These are phyloP conservation scores for Peromyscus californicus DNA, from an alignment of 2,113 vertebrate species.

Conservation along the genomic window DNA sequence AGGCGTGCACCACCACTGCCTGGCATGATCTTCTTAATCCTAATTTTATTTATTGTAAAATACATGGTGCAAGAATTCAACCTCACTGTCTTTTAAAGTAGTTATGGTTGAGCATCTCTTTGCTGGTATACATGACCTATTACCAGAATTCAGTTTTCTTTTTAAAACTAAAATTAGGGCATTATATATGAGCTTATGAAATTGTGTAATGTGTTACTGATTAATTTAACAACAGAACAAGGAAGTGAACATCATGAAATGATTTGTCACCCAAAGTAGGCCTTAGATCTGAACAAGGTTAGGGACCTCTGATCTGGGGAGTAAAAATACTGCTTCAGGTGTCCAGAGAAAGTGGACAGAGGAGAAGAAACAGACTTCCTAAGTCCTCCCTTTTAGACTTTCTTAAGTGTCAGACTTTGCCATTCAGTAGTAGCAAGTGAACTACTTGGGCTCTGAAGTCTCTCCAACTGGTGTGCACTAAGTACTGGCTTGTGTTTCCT, in stretches of 20 bases:
- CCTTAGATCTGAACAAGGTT: background rate
- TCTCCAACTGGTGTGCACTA: background rate
- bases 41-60: background rate
- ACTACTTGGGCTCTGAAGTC: background rate
- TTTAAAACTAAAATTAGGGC: background rate
- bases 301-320: background rate
- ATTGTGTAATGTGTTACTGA: background rate
- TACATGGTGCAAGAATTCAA: background rate
- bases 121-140: background rate
- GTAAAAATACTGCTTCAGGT: background rate
- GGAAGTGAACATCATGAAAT: background rate
- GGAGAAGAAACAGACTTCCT: background rate
- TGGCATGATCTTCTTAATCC: background rate
- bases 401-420: background rate
- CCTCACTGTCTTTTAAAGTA: background rate
- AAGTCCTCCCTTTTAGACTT: background rate
- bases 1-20: too few species aligned
- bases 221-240: constrained; percentile 47
- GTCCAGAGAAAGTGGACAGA: background rate
- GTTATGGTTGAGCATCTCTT: background rate
- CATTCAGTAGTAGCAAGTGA: background rate
- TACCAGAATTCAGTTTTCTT: background rate
- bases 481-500: background rate
- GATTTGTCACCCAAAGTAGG: background rate
- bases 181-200: background rate